phyloP scores from a whole-genome alignment of 2,888 invertebrate genomes.

The Erebia aethiops region DNA sequence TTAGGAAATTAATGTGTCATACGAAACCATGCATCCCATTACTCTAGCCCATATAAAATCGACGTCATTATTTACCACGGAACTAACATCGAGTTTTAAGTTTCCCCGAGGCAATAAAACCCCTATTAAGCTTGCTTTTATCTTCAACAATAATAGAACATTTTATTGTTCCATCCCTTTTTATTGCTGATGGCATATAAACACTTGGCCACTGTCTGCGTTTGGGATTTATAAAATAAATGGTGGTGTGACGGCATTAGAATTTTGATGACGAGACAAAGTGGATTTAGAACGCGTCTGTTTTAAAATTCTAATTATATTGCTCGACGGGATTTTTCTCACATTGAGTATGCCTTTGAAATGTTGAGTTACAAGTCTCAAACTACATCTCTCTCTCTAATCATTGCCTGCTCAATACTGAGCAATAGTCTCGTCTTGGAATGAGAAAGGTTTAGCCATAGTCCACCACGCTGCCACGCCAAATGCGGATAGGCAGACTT shows the following conservation, averaged over 20 bases:
- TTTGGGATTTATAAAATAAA: slow-evolving; percentile 39
- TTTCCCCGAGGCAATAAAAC: slow-evolving; percentile 38
- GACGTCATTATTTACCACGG: slow-evolving; percentile 34
- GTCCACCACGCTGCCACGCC: no score
- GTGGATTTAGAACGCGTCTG: neutral
- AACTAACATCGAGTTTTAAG: slow-evolving; percentile 38
- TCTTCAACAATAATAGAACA: slow-evolving; percentile 41
- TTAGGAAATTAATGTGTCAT: neutral
- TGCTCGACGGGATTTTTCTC: neutral
- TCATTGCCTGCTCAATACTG: no score
- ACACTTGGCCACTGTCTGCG: slow-evolving; percentile 39
- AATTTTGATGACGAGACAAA: slow-evolving; percentile 33
- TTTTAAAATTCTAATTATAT: neutral
- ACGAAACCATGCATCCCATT: slow-evolving; percentile 11
- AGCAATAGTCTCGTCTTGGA: no score
- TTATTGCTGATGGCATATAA: slow-evolving; percentile 43
- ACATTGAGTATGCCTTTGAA: no score
- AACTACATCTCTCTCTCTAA: no score
- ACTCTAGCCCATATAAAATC: slow-evolving; percentile 21
- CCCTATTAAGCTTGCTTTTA: slow-evolving; percentile 39
- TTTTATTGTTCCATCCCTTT: slow-evolving; percentile 40
- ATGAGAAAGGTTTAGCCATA: no score
- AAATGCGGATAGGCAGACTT: no score
- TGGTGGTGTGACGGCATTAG: slow-evolving; percentile 33
- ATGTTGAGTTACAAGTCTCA: no score